Base-by-base conservation (phyloP, 2,113 vertebrate genomes). In the Drymodes brunneopygia region DNA sequence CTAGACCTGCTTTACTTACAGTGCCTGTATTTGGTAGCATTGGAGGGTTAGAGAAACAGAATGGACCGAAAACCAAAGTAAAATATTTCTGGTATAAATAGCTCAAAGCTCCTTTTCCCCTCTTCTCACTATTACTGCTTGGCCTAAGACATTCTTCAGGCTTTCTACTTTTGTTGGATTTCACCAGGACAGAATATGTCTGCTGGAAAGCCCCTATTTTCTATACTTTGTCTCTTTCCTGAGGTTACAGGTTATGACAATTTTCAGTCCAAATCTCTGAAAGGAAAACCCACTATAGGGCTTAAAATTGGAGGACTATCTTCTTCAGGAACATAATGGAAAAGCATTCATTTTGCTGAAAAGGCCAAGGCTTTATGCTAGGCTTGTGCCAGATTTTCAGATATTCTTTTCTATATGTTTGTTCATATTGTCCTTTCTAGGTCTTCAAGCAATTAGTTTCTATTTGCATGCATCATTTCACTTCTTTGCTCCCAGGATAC, bases 391-490 rank as follows among this genome's bases (percentile, higher is more conserved):
- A 95, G 74, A 50, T 82, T 95, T 94, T 85, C 71, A 70, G 54
- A 65, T 58, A 47, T 6, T 38, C 19, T 54, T 88, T 89, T 73
- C 58, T 66, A 9, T 65, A 42, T 90, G 19, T 57, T 92, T 92
- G 40, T 77, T 95, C 74, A 36, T 25, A 38, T 71, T 93, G 81
- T 95, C 91, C 78, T 95, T 95, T 75, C 79, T 88, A 87, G 70
- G 31, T 85, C 87, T 79, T 90, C 57, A 77, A 92, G 66, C 66
- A 95, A 95, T 95, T 96, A 95, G 78, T 95, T 95, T 91, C 72
- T 96, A 91, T 97, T 96, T 94, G 90, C 84, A 95, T 85, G 93
- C 84, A 84, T 96, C 84, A 93, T 88, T 95, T 92, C 84, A 79
- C 87, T 82, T n/a, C 81, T 91, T 82, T 90, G 53, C 54, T 88